Conservation (phyloP, 2,888 invertebrate genomes). For the Drosophila eohydei region DNA sequence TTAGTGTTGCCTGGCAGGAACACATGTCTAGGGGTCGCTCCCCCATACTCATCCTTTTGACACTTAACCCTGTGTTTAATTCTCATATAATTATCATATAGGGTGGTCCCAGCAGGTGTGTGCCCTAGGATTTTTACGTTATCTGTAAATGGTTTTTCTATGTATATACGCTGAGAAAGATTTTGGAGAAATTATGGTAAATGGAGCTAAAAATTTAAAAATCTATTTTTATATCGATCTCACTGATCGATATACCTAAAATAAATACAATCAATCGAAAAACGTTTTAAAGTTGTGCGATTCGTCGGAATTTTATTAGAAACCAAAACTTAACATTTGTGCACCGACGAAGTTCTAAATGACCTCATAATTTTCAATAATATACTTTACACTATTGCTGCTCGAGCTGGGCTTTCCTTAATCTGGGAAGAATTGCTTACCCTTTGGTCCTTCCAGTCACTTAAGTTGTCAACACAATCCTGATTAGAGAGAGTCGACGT, state of each 20-base stretch:
- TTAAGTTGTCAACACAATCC: constrained; percentile 71
- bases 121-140: not conserved
- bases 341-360: too few species aligned
- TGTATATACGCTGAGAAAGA: too few species aligned
- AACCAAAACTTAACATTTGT: too few species aligned
- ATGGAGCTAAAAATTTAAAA: not conserved
- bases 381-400: too few species aligned
- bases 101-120: constrained; percentile 55
- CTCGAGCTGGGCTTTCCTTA: too few species aligned
- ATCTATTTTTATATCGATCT: not conserved
- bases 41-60: constrained; percentile 64
- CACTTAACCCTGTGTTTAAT: constrained; percentile 72
- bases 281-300: too few species aligned
- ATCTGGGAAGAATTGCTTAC: constrained; percentile 32
- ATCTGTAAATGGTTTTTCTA: too few species aligned
- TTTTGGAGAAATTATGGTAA: too few species aligned
- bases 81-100: constrained; percentile 45
- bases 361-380: too few species aligned
- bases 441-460: constrained; percentile 41
- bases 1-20: constrained; percentile 26
- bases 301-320: too few species aligned
- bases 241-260: too few species aligned
- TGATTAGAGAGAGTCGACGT: constrained; percentile 35
- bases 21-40: constrained; percentile 52
- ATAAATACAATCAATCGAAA: too few species aligned